A percentile compares a stretch with the other conserved stretches of the same genome.
Conservation (phyloP, 2,113 vertebrate genomes). For the Ptilonorhynchus violaceus region DNA sequence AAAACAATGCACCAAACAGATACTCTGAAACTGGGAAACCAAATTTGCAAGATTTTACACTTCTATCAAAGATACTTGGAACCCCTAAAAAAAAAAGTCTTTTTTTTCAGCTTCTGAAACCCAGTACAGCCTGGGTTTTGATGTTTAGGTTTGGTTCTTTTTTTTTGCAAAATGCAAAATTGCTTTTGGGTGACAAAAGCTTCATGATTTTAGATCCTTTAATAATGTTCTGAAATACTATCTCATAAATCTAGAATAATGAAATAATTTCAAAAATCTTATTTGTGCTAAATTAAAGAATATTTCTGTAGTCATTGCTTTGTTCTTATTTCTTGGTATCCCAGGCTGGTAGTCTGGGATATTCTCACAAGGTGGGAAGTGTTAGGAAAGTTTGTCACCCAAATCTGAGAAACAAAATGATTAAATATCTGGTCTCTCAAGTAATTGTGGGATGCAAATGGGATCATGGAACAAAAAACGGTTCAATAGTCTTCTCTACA, state of each 20-base stretch:
- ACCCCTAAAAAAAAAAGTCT: rapidly evolving
- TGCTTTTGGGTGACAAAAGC: not conserved
- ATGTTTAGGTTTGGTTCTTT: not conserved
- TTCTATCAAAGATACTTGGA: not conserved
- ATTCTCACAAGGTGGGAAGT: not conserved
- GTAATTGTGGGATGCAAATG: not conserved
- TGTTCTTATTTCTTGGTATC: not conserved
- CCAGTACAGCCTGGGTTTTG: not conserved
- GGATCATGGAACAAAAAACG: not conserved
- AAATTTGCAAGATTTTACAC: not conserved
- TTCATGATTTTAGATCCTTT: not conserved
- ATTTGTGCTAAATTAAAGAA: not conserved
- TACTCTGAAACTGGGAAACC: not conserved
- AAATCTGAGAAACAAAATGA: not conserved
- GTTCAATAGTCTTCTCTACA: not conserved
- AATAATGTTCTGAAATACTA: not conserved
- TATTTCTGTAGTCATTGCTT: not conserved
- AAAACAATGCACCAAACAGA: not conserved
- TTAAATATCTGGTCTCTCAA: not conserved
- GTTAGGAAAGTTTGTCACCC: not conserved
- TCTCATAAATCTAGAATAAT: not conserved
- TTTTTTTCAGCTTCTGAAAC: not conserved
- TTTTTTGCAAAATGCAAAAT: not conserved
- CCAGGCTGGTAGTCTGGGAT: not conserved
- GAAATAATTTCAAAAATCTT: not conserved